Evolutionary conservation across 2,888 invertebrate genomes (phyloP).

Genomic region (Orchesella flavescens): DNA sequence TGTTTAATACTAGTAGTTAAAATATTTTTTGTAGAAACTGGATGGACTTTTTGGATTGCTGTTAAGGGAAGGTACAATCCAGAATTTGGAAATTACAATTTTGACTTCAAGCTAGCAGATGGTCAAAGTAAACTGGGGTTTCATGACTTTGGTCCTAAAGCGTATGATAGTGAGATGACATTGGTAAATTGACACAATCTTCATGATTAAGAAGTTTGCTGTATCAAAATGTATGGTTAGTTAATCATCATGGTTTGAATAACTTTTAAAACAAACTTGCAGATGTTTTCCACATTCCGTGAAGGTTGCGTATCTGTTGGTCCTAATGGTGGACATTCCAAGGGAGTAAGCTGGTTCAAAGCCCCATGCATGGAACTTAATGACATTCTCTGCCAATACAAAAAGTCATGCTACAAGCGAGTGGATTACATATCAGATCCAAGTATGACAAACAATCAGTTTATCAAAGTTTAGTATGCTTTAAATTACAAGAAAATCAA

Average conservation of each 20-base stretch:
- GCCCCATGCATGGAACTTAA: neutral
- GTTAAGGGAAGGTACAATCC: conserved; percentile 22
- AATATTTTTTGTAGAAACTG: conserved; percentile 27
- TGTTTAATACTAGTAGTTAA: no score
- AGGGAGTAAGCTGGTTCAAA: conserved; percentile 39
- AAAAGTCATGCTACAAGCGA: conserved; percentile 45
- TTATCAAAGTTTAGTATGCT: neutral
- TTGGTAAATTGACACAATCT: neutral
- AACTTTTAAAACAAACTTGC: neutral
- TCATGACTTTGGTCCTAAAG: conserved; percentile 41
- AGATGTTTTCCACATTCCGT: conserved; percentile 4
- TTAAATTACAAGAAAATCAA: neutral
- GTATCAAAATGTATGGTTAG: no score
- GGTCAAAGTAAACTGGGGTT: conserved; percentile 34
- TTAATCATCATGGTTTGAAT: no score
- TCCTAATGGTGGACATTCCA: neutral
- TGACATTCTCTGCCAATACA: conserved; percentile 46
- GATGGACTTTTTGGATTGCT: conserved; percentile 45
- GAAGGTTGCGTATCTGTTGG: conserved; percentile 24
- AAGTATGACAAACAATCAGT: conserved; percentile 23
- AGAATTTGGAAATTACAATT: conserved; percentile 23
- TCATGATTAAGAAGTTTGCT: neutral
- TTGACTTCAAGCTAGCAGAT: conserved; percentile 41
- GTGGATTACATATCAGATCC: conserved; percentile 47
- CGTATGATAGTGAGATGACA: neutral